phyloP scores from a whole-genome alignment of 2,113 vertebrate genomes.

The Sphaerodactylus townsendi region DNA sequence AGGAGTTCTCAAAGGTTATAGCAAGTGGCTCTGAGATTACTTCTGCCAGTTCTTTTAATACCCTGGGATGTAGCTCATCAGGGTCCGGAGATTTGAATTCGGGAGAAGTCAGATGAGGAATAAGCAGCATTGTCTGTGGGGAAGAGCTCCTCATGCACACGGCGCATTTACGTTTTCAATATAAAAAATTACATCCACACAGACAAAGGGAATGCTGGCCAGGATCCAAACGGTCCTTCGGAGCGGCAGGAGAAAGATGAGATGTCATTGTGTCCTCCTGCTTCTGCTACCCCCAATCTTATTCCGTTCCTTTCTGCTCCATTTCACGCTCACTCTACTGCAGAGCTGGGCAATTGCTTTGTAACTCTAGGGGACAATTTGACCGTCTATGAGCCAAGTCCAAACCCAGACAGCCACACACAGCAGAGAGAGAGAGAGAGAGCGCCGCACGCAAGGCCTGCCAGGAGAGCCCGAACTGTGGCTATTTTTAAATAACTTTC shows the following conservation, averaged over 20 bases:
- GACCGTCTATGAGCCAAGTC: conserved; percentile 69
- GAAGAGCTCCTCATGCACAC: neutral
- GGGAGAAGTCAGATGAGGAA: fast-evolving
- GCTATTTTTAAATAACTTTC: neutral
- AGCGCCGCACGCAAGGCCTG: neutral
- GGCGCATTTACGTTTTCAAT: neutral
- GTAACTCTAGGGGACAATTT: conserved; percentile 76
- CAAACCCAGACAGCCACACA: neutral
- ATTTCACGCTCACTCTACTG: conserved; percentile 74
- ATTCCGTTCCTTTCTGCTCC: conserved; percentile 74
- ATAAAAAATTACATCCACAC: neutral
- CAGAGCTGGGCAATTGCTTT: conserved; percentile 76
- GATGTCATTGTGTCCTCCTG: conserved; percentile 54
- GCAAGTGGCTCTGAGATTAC: too few species aligned
- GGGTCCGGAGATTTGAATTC: too few species aligned
- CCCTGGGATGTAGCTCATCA: too few species aligned
- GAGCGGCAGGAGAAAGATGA: neutral
- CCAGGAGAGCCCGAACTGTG: neutral
- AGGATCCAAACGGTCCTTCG: conserved; percentile 54
- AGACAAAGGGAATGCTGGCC: conserved; percentile 45
- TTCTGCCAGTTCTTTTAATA: too few species aligned
- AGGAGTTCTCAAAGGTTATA: too few species aligned
- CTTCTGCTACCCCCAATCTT: conserved; percentile 62
- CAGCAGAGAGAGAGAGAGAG: conserved; percentile 45
- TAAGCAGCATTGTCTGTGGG: neutral